phyloP scores from a whole-genome alignment of 2,797 vertebrate genomes.

The Crypturellus tataupa region DNA sequence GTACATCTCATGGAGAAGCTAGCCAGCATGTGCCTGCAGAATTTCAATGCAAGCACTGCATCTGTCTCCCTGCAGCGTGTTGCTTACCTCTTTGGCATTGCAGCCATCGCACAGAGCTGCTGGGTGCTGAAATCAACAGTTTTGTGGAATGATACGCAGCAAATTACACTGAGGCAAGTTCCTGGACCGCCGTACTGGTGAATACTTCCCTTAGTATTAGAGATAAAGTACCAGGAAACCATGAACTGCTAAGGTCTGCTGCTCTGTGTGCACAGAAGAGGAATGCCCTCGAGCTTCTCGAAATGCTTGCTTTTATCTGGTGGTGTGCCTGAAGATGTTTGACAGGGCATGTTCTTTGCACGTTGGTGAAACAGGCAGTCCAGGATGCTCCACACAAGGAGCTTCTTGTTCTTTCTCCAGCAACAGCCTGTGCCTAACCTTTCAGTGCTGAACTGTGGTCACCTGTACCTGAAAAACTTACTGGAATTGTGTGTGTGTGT shows the following conservation, averaged over 20 bases:
- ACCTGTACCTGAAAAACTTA: neutral
- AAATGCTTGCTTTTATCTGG: neutral
- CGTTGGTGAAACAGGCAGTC: conserved; percentile 14
- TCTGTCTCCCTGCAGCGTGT: neutral
- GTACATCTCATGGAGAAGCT: neutral
- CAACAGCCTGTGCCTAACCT: neutral
- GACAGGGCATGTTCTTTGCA: neutral
- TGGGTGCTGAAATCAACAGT: conserved; percentile 19
- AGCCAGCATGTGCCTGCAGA: neutral
- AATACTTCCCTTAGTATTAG: neutral
- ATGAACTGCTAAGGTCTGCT: conserved; percentile 62
- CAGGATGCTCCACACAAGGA: neutral
- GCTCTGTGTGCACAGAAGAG: conserved; percentile 18
- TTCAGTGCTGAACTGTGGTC: neutral
- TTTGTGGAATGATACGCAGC: conserved; percentile 17
- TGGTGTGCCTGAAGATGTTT: conserved; percentile 15
- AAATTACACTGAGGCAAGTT: conserved; percentile 49
- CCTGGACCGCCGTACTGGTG: neutral
- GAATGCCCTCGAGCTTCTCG: conserved; percentile 43
- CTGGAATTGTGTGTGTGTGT: neutral
- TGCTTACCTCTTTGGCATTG: conserved; percentile 25
- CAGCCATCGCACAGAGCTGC: neutral
- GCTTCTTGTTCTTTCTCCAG: neutral
- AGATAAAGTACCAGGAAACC: conserved; percentile 10
- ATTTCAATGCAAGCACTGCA: conserved; percentile 46